A percentile compares a stretch with the other conserved stretches of the same genome.
Conservation (phyloP, 2,797 vertebrate genomes). For the Sebastes vulpes region DNA sequence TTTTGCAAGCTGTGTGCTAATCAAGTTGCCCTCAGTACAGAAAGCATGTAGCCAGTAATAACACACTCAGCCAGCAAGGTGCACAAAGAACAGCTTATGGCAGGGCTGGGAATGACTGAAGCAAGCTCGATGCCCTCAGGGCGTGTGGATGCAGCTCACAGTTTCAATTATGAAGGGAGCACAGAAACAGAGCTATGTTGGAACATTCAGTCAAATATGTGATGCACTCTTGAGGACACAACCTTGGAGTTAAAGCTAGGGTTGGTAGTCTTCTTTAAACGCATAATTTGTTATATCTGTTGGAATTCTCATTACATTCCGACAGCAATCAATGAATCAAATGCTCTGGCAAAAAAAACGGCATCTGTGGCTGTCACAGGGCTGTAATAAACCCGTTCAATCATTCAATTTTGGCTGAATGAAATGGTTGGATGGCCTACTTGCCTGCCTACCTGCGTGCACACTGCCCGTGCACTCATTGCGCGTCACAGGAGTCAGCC, state of each 20-base stretch:
- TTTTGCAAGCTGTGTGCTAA: conserved; percentile 56
- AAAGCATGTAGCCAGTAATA: conserved; percentile 29
- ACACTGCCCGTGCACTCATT: too few species aligned
- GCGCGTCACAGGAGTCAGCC: too few species aligned
- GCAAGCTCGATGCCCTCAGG: background rate
- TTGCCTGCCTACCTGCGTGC: background rate
- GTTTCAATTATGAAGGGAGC: conserved; percentile 10
- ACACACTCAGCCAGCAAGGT: conserved; percentile 23
- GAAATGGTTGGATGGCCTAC: background rate
- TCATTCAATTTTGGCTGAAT: background rate
- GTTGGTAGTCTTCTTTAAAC: background rate
- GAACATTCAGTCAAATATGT: background rate
- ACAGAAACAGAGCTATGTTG: background rate
- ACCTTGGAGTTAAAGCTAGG: background rate
- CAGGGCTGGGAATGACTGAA: conserved; percentile 20
- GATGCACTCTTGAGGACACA: background rate
- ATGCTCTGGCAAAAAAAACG: background rate
- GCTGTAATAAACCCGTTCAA: background rate
- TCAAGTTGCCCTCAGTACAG: conserved; percentile 43
- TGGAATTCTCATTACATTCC: too few species aligned
- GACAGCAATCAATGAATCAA: too few species aligned
- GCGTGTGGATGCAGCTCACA: conserved; percentile 13
- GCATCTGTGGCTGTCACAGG: background rate
- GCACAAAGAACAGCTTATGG: conserved; percentile 31
- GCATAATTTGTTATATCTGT: background rate